Evolutionary conservation across 2,888 invertebrate species (phyloP), one percentile per base, ranked within the genome.

Genomic region (Dendrolimus houi): DNA sequence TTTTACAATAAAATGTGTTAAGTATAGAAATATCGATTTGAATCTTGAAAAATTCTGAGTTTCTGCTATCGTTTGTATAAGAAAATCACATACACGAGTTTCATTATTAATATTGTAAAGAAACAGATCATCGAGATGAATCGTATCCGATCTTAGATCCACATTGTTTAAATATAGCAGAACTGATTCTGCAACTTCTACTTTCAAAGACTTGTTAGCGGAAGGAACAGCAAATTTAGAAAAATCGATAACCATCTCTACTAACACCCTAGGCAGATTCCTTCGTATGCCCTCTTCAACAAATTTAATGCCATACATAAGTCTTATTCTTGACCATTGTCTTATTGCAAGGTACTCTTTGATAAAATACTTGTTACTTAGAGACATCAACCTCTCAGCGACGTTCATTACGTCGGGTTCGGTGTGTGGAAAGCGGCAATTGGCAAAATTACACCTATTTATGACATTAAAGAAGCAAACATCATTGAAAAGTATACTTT

Each of bases 41-140:
- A 88, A 90, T 8, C 85, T 73, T 0, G 81, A 74, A 64, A 90
- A 88, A 64, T 90, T 89, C 55, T 81, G 84, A 2, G 87, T 81
- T 8, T 73, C 64, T 0, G 84, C 81, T 58, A 89, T 75, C 0
- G 71, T 66, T 14, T 70, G 59, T 69, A 89, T 74, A 6, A 83
- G 79, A 0, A 69, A 62, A 29, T 86, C 83, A 55, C 86, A 87
- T 1, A 87, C 60, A 2, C 69, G 52, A 0, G 60, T 52, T 0
- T 56, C 57, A 2, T 63, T 40, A 2, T 60, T 6, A 1, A 72
- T 52, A 3, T 59, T 53, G 29, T 60, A 68, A n/a, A 58, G 64
- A 0, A 87, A 68, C 7, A 82, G 62, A 56, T 85, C 77, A 6
- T 69, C 72, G 57, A 67, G 81, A 9, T 56, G 57, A 1, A 62